Percentiles rank a stretch among this genome's conserved stretches.
phyloP scores from a whole-genome alignment of 2,797 vertebrate genomes.

The Sebastes miniatus region DNA sequence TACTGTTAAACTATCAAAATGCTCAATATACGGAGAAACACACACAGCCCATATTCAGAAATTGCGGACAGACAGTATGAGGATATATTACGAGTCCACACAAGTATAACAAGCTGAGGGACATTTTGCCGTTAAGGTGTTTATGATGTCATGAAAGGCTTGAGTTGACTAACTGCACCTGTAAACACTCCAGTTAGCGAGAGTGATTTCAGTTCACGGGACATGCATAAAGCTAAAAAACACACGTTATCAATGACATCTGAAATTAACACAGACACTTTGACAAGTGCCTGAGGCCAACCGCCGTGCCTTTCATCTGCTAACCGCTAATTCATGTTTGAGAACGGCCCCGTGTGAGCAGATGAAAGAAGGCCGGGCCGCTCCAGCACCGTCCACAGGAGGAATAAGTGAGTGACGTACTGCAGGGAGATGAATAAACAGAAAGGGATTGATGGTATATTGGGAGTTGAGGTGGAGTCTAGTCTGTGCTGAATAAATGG shows the following conservation, averaged over 20 bases:
- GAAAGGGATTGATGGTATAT: neutral
- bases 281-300: constrained; percentile 24
- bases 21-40: too few relatives aligned
- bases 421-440: neutral
- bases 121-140: neutral
- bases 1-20: too few relatives aligned
- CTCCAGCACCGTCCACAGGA: neutral
- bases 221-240: neutral
- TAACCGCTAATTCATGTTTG: constrained; percentile 25
- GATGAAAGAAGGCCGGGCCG: constrained; percentile 3
- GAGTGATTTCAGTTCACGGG: neutral
- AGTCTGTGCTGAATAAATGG: neutral
- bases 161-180: neutral
- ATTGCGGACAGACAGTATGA: too few relatives aligned
- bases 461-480: neutral
- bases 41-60: too few relatives aligned
- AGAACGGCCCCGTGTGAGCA: neutral
- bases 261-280: constrained; percentile 18
- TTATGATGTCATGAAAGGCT: neutral
- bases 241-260: constrained; percentile 7
- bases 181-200: neutral
- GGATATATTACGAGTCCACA: neutral
- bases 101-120: neutral
- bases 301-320: constrained; percentile 9
- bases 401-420: neutral